Base-by-base conservation (phyloP, 2,888 invertebrate species). In the Scaptomyza parva region DNA sequence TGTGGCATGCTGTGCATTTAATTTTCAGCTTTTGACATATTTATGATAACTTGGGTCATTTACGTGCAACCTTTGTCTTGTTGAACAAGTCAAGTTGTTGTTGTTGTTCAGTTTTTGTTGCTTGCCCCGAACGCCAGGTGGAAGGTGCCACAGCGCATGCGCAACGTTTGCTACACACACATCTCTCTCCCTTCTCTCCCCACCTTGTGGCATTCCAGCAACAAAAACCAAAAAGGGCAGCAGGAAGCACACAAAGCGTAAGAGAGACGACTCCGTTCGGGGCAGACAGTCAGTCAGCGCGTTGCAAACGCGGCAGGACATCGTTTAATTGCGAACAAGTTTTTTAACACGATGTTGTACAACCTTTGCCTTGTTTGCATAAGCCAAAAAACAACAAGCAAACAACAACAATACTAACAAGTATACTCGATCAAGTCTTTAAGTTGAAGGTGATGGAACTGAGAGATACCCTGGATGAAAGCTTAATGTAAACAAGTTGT, bases 41-140 rank as follows among this genome's bases (percentile, higher is more conserved):
- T 91, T 91, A 91, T 91, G 91, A 90, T 90, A 88, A 89, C 89
- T 87, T 86, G 91, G 91, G 91, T 90, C 91, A 91, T 90, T 91
- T 90, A 88, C 86, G 89, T 84, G 90, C 90, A 88, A 89, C 91
- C 89, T 90, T 90, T 89, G 88, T 88, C 86, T 88, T 74, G 74
- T 68, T 41, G 59, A 70, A 78, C 76, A 70, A 54, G 45, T 62
- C 75, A 53, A 60, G 59, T 53, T 52, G 40, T 37, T 57, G 55
- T 57, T 45, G 47, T 44, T 57, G 17, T 17, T 44, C n/a, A n/a
- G 52, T 48, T 50, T 47, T 40, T 55, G 54, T 45, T 51, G 45
- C 30, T 28, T 51, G 64, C 20, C 45, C 40, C 44, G 60, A 82
- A 89, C 86, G 90, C 90, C 89, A 90, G 90, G 88, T 88, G 89